These are phyloP conservation scores for Centrocercus urophasianus DNA, from an alignment of 2,113 vertebrate genomes.

Conservation along the genomic window DNA sequence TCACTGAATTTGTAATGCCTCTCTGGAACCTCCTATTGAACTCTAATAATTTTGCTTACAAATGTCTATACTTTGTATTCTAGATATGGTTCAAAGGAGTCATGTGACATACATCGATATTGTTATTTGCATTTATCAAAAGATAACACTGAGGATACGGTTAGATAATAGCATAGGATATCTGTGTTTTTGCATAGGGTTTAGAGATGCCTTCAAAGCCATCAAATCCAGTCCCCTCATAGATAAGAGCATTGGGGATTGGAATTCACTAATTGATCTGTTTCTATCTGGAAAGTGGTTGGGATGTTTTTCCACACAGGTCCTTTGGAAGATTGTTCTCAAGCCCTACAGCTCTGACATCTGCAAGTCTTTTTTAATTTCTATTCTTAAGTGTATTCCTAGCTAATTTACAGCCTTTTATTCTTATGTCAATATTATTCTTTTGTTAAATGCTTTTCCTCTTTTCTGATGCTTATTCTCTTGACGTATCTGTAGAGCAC, in stretches of 20 bases:
- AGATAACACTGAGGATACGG: not conserved
- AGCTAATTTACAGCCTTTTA: conserved; percentile 23
- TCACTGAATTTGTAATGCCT: not conserved
- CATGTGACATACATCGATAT: not conserved
- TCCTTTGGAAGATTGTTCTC: not conserved
- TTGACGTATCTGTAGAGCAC: conserved; percentile 27
- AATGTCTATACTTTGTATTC: not conserved
- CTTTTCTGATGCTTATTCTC: conserved; percentile 37
- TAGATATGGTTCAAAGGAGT: not conserved
- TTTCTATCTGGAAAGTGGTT: not conserved
- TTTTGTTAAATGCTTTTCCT: conserved; percentile 37
- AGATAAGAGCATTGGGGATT: not conserved
- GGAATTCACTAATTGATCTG: not conserved
- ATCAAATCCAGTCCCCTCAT: not conserved
- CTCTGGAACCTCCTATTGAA: not conserved
- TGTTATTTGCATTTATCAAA: not conserved
- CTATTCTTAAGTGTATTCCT: not conserved
- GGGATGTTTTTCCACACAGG: not conserved
- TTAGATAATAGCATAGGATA: not conserved
- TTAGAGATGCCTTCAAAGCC: not conserved
- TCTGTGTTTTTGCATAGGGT: not conserved
- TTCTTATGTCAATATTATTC: conserved; percentile 44
- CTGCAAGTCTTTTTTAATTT: conserved; percentile 18
- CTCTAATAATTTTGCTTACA: not conserved
- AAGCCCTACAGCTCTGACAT: not conserved